phyloP scores from a whole-genome alignment of 2,888 invertebrate genomes.

The Cantharis nigra region DNA sequence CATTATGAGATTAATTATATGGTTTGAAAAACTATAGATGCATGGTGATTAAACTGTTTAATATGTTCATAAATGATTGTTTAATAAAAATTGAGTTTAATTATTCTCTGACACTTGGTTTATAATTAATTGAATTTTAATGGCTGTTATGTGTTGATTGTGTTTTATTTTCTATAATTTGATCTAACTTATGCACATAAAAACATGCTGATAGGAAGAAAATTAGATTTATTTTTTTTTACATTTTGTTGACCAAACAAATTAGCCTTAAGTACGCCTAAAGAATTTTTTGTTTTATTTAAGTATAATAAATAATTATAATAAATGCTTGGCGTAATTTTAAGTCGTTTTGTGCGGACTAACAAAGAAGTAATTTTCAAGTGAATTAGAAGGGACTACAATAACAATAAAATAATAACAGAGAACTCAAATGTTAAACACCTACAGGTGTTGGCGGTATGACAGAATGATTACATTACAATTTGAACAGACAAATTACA shows the following conservation, averaged over 20 bases:
- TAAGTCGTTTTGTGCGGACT: background rate
- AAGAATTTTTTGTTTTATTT: background rate
- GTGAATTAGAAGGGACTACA: conserved; percentile 24
- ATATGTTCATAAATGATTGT: background rate
- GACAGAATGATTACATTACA: conserved; percentile 41
- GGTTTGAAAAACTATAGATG: background rate
- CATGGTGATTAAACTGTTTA: background rate
- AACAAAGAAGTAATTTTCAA: conserved; percentile 16
- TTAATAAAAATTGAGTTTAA: background rate
- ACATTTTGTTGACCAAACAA: background rate
- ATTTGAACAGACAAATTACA: conserved; percentile 40
- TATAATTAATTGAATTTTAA: background rate
- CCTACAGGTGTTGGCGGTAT: conserved; percentile 32
- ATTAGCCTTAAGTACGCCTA: background rate
- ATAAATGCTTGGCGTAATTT: background rate
- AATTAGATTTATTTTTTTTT: background rate
- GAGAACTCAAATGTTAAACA: conserved; percentile 23
- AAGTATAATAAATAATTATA: background rate
- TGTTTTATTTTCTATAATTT: background rate
- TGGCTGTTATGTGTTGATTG: background rate
- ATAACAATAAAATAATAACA: conserved; percentile 29
- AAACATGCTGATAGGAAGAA: background rate
- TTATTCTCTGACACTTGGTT: background rate
- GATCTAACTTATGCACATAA: background rate
- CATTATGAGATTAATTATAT: background rate